Percentiles rank a stretch among this genome's conserved stretches.
phyloP scores from a whole-genome alignment of 2,888 invertebrate genomes.

The Rotaria macrura region DNA sequence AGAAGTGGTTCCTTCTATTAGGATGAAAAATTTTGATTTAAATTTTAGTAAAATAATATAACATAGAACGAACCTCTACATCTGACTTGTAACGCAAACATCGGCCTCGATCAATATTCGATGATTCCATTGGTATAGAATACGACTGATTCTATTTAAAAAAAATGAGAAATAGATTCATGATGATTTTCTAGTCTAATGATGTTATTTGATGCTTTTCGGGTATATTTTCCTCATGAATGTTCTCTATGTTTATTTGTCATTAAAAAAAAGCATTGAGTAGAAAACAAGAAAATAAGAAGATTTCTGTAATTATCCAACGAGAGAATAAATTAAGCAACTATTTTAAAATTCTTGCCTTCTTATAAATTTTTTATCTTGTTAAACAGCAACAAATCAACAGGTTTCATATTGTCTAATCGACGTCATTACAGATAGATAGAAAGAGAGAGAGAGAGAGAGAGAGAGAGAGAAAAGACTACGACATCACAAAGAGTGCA shows the following conservation, averaged over 20 bases:
- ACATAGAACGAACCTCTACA: neutral
- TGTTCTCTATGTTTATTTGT: neutral
- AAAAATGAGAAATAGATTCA: neutral
- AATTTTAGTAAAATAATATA: no score
- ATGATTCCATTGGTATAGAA: neutral
- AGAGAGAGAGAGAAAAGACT: neutral
- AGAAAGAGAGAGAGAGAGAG: neutral
- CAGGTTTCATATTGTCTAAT: neutral
- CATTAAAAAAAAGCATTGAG: no score
- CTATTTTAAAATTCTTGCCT: neutral
- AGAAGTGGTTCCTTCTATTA: neutral
- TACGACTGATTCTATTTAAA: neutral
- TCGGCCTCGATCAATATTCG: neutral
- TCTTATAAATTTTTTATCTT: neutral
- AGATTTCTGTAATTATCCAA: no score
- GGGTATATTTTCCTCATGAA: neutral
- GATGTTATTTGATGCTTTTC: neutral
- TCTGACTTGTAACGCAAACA: constrained; percentile 19
- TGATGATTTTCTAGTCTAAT: neutral
- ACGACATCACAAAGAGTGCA: neutral
- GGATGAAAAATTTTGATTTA: neutral
- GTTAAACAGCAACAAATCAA: neutral
- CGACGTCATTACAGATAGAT: neutral
- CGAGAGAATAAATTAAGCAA: no score
- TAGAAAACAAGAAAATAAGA: no score